Evolutionary conservation across 2,888 invertebrate genomes (phyloP), one percentile per base, ranked within the genome.

Genomic region (Dendrolimus pini): DNA sequence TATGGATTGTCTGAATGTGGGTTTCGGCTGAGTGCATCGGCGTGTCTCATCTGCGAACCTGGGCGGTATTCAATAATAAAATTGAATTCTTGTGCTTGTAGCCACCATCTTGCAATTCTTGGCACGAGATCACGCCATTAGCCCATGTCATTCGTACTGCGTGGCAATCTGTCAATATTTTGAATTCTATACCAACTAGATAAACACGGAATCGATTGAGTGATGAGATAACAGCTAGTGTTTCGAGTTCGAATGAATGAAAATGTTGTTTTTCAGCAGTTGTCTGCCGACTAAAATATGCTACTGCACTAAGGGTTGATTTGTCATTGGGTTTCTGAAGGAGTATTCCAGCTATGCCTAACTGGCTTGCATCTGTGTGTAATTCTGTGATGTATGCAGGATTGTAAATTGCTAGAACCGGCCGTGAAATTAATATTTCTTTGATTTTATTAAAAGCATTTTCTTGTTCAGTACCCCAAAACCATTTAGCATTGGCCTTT

Each of bases 21-120:
- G 12, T 41, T 55, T 7, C 56, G 59, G 54, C 54, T 56, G 55
- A 56, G 54, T 1, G 55, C 56, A n/a, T 59, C 59, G 7, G 53
- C 59, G 12, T 59, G 56, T 7, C 18, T 41, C 10, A 55, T 58
- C 12, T 54, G 30, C 10, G 30, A 7, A 8, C 55, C 54, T 53
- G 53, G 56, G 47, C 52, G 47, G 13, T 56, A 52, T 8, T 52
- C 52, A 18, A 56, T 52, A 12, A 52, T 47, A 41, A 30, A 56
- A 41, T 56, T 52, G 13, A 52, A 56, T n/a, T 56, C 56, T n/a
- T 56, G 52, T 8, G 52, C 41, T 53, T 58, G 54, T 12, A 58
- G 55, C 7, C 55, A 54, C 55, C 58, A 58, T 9, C 58, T 10
- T 53, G 55, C 53, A 14, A 58, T 18, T 42, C 54, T 53, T 10